These are phyloP conservation scores for Halichoerus grypus DNA, from an alignment of 2,113 vertebrate genomes.

Conservation along the genomic window DNA sequence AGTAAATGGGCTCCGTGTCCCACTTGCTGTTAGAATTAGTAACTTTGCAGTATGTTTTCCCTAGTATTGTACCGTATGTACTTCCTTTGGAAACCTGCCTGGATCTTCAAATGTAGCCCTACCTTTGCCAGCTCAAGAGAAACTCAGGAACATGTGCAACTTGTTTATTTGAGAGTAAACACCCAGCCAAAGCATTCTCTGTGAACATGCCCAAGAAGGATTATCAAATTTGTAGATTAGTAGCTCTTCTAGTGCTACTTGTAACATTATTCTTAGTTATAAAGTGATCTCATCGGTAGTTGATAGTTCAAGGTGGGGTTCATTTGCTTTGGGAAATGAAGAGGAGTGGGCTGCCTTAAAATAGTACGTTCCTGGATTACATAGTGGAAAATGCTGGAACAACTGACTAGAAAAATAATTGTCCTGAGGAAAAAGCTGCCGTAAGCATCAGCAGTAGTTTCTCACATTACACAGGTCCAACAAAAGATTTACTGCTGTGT, in stretches of 20 bases:
- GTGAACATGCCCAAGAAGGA: neutral
- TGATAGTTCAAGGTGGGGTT: conserved; percentile 61
- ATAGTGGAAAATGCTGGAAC: conserved; percentile 45
- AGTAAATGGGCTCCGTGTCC: conserved; percentile 84
- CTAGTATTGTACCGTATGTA: neutral
- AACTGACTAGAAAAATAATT: neutral
- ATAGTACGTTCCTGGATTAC: conserved; percentile 39
- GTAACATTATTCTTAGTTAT: conserved; percentile 38
- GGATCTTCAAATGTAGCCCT: neutral
- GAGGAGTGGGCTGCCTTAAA: conserved; percentile 59
- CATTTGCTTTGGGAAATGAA: conserved; percentile 78
- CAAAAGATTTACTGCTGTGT: conserved; percentile 23
- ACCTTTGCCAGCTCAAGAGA: conserved; percentile 38
- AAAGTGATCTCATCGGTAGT: conserved; percentile 62
- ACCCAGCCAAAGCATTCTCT: neutral
- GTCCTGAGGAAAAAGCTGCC: conserved; percentile 36
- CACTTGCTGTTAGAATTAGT: conserved; percentile 42
- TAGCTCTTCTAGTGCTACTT: conserved; percentile 64
- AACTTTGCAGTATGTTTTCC: conserved; percentile 26
- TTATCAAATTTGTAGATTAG: conserved; percentile 49
- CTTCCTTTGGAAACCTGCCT: conserved; percentile 47
- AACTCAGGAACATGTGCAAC: neutral
- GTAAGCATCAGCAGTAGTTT: conserved; percentile 32
- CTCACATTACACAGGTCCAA: conserved; percentile 30
- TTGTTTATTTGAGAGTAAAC: conserved; percentile 44